These are phyloP conservation scores for Parus major DNA, from an alignment of 2,113 vertebrate genomes.

Conservation along the genomic window DNA sequence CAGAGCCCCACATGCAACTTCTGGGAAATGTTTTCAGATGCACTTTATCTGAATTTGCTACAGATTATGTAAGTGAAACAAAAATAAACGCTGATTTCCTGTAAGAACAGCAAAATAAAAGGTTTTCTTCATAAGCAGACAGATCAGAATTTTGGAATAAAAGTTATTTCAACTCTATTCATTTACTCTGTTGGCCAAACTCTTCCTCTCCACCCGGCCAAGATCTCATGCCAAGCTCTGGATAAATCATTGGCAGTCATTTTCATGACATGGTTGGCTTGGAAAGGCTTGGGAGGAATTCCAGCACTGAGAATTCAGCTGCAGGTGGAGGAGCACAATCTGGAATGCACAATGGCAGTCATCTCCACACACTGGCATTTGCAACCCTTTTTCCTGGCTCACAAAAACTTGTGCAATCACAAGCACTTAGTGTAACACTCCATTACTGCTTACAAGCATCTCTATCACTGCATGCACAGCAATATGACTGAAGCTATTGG, in stretches of 20 bases:
- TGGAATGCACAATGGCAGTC: background rate
- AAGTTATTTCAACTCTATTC: slow-evolving; percentile 36
- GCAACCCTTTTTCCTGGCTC: slow-evolving; percentile 9
- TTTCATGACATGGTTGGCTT: slow-evolving; percentile 51
- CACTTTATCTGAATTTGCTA: background rate
- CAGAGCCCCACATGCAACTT: background rate
- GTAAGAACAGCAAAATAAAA: background rate
- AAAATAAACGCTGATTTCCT: slow-evolving; percentile 2
- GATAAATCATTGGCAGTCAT: slow-evolving; percentile 37
- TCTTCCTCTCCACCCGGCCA: slow-evolving; percentile 4
- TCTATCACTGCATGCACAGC: background rate
- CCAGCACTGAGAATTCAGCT: slow-evolving; percentile 37
- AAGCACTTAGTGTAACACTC: background rate
- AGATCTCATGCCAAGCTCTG: slow-evolving; percentile 38
- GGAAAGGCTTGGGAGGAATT: slow-evolving; percentile 26
- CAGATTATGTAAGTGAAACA: background rate
- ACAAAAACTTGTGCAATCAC: background rate
- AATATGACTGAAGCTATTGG: background rate
- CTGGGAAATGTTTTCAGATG: background rate
- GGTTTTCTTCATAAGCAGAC: background rate
- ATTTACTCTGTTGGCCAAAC: slow-evolving; percentile 3
- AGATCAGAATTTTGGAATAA: slow-evolving; percentile 27
- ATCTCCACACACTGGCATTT: background rate
- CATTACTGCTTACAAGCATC: background rate
- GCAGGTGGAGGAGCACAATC: slow-evolving; percentile 51